Evolutionary conservation across 2,888 invertebrate species (phyloP).

Genomic region (Sialis lutaria): DNA sequence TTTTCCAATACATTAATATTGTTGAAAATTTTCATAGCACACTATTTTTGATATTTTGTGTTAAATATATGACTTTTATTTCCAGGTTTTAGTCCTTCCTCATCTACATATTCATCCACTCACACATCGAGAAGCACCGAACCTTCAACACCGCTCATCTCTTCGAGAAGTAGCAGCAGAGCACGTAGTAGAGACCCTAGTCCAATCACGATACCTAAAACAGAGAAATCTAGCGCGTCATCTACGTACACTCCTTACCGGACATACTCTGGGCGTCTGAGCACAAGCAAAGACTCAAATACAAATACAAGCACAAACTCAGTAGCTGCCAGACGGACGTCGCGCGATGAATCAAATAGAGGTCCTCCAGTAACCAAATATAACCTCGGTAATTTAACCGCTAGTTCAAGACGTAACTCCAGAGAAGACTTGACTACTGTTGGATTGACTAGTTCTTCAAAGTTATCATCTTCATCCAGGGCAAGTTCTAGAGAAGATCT

Average conservation of each 20-base stretch:
- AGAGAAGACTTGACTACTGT: slow-evolving; percentile 3
- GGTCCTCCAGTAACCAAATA: no score
- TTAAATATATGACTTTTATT: no score
- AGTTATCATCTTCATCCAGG: background rate
- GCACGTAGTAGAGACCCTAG: slow-evolving; percentile 2
- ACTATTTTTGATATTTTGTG: no score
- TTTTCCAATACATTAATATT: no score
- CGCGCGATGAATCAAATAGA: no score
- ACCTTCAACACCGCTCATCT: no score
- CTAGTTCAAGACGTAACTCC: slow-evolving; percentile 2
- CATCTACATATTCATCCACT: no score
- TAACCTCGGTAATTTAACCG: background rate
- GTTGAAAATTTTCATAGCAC: no score
- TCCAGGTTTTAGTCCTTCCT: no score
- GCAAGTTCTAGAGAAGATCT: slow-evolving; percentile 4
- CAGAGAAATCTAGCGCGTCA: background rate
- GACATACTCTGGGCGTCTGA: background rate
- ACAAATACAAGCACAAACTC: background rate
- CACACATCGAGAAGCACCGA: no score
- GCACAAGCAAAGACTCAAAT: background rate
- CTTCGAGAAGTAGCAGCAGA: background rate
- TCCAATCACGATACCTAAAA: slow-evolving; percentile 1
- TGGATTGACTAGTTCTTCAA: background rate
- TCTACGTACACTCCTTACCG: background rate
- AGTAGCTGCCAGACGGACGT: background rate